phyloP scores from a whole-genome alignment of 2,888 invertebrate genomes.

The Apamea crenata region DNA sequence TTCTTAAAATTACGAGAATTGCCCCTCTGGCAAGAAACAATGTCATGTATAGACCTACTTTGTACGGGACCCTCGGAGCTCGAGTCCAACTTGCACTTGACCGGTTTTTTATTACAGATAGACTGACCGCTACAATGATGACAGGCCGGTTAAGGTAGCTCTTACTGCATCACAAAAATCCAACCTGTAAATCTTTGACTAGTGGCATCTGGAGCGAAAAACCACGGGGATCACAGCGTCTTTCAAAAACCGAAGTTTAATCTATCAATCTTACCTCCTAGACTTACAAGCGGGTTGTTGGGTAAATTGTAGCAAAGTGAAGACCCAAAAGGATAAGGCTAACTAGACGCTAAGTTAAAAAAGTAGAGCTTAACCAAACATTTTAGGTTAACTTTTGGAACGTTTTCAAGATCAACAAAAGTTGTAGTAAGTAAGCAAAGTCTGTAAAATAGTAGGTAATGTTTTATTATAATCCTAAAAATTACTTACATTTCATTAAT shows the following conservation, averaged over 20 bases:
- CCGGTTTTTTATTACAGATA: no score
- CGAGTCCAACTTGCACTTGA: no score
- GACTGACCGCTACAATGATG: no score
- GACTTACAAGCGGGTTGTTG: neutral
- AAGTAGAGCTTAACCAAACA: neutral
- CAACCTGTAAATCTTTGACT: neutral
- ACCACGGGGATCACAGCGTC: neutral
- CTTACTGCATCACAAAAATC: neutral
- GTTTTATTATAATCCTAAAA: neutral
- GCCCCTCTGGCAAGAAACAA: no score
- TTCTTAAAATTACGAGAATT: no score
- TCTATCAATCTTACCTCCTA: constrained; percentile 1
- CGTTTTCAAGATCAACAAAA: constrained; percentile 14
- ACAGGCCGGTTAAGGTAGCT: neutral
- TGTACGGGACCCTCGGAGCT: no score
- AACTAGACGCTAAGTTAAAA: constrained; percentile 4
- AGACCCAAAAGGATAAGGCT: constrained; percentile 1
- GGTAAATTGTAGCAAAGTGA: neutral
- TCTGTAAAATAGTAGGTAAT: neutral
- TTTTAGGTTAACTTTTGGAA: neutral
- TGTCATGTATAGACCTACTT: no score
- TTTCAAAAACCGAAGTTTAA: constrained; percentile 7
- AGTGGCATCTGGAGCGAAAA: neutral
- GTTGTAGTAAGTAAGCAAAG: constrained; percentile 6
- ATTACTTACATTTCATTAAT: neutral